These are phyloP conservation scores for Littorina saxatilis DNA, from an alignment of 1,140 invertebrate species.

Conservation along the genomic window DNA sequence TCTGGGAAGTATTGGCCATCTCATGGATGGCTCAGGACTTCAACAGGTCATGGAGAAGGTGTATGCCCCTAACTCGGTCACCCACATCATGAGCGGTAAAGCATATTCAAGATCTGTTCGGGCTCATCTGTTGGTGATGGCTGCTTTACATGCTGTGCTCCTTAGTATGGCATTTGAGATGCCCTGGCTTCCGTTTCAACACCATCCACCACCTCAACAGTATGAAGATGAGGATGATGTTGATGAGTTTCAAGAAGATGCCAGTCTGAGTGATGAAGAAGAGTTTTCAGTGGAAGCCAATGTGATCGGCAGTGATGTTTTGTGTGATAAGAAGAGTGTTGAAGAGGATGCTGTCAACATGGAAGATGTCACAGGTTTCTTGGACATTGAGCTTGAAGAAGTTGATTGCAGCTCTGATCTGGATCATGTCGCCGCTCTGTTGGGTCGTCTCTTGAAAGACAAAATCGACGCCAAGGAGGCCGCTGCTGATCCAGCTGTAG, in stretches of 20 bases:
- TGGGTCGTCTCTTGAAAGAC: too few species aligned
- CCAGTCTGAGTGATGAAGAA: neutral
- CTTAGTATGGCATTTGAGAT: neutral
- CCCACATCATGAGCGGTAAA: conserved; percentile 50
- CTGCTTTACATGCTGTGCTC: conserved; percentile 40
- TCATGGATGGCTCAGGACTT: conserved; percentile 51
- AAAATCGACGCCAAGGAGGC: neutral
- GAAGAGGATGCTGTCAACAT: too few species aligned
- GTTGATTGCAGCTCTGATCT: too few species aligned
- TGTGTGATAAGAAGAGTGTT: conserved; percentile 1
- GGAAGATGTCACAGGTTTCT: too few species aligned
- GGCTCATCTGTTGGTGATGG: conserved; percentile 46
- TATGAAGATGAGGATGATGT: conserved; percentile 8
- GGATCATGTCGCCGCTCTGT: too few species aligned
- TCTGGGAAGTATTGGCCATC: conserved; percentile 44
- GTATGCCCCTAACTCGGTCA: conserved; percentile 45
- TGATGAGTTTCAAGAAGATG: neutral
- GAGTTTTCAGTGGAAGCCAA: neutral
- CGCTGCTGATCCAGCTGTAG: neutral
- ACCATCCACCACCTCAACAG: neutral
- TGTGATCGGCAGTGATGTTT: neutral
- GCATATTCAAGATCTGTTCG: conserved; percentile 43
- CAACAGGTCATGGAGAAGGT: conserved; percentile 43
- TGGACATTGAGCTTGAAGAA: too few species aligned
- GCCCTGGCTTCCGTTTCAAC: neutral